Conservation (phyloP, 2,113 vertebrate genomes). For the Salvelinus fontinalis region DNA sequence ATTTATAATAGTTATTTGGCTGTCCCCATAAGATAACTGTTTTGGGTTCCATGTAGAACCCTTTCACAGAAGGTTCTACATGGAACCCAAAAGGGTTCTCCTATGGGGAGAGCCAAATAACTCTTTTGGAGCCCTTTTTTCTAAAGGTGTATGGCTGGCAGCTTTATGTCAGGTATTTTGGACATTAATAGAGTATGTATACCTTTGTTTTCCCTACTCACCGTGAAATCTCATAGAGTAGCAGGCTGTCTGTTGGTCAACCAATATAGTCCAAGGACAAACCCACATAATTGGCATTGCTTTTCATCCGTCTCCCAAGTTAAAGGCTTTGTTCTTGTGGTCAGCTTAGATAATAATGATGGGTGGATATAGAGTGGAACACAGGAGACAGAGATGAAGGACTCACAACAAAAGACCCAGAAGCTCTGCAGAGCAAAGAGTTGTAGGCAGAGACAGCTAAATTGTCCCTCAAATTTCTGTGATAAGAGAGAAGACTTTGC, state of each 20-base stretch:
- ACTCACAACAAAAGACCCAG: background rate
- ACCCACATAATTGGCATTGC: background rate
- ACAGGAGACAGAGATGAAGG: background rate
- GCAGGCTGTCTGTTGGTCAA: too few relatives aligned
- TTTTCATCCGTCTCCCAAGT: background rate
- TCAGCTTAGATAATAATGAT: background rate
- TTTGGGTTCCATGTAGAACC: too few relatives aligned
- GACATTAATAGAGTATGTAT: background rate
- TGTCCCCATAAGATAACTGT: too few relatives aligned
- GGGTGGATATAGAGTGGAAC: background rate
- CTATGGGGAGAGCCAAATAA: too few relatives aligned
- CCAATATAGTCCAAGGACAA: background rate
- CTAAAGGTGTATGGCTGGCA: background rate
- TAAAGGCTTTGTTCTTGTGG: background rate
- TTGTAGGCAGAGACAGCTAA: background rate
- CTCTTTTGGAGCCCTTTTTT: too few relatives aligned
- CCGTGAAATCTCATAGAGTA: too few relatives aligned
- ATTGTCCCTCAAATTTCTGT: background rate
- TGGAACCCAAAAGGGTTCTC: too few relatives aligned
- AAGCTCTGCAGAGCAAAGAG: background rate
- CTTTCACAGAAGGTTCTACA: too few relatives aligned
- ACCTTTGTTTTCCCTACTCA: too few relatives aligned
- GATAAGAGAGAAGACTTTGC: background rate
- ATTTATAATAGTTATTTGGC: too few relatives aligned
- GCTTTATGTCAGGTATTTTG: background rate